Evolutionary conservation across 2,113 vertebrate species (phyloP).

Genomic region (Ancistrus triradiatus): DNA sequence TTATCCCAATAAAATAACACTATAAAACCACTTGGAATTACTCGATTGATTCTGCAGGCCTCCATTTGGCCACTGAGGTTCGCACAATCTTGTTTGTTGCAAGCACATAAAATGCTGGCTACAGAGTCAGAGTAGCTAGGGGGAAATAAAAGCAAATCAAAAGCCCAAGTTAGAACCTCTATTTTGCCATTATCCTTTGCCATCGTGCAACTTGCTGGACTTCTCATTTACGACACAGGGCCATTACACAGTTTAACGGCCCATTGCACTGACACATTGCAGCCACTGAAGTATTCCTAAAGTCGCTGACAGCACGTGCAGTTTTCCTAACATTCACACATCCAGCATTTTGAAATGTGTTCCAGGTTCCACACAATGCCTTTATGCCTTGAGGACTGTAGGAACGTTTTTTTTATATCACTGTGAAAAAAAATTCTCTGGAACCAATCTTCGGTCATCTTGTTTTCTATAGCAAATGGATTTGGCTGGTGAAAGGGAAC

Average conservation of each 20-base stretch:
- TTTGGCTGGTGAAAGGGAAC: conserved; percentile 28
- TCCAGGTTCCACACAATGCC: not conserved
- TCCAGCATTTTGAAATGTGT: conserved; percentile 14
- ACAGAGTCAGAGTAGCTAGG: conserved; percentile 41
- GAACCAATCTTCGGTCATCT: conserved; percentile 12
- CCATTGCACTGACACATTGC: conserved; percentile 25
- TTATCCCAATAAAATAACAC: conserved; percentile 57
- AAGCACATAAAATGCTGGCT: conserved; percentile 64
- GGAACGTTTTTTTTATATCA: conserved; percentile 1
- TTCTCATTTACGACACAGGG: conserved; percentile 24
- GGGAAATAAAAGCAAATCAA: conserved; percentile 23
- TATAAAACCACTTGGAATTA: conserved; percentile 59
- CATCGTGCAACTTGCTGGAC: conserved; percentile 23
- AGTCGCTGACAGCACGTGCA: conserved; percentile 8
- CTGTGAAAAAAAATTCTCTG: not conserved
- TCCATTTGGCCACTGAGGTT: conserved; percentile 54
- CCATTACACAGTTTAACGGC: conserved; percentile 37
- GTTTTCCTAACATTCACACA: not conserved
- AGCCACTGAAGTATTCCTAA: conserved; percentile 10
- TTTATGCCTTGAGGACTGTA: not conserved
- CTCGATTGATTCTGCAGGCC: conserved; percentile 62
- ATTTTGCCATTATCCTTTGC: conserved; percentile 33
- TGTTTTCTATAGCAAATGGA: conserved; percentile 30
- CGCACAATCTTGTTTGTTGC: conserved; percentile 56
- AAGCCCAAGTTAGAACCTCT: conserved; percentile 22